Percentiles rank a stretch among this genome's conserved stretches.
Conservation (phyloP, 2,888 invertebrate species). For the Mythimna ferrago region DNA sequence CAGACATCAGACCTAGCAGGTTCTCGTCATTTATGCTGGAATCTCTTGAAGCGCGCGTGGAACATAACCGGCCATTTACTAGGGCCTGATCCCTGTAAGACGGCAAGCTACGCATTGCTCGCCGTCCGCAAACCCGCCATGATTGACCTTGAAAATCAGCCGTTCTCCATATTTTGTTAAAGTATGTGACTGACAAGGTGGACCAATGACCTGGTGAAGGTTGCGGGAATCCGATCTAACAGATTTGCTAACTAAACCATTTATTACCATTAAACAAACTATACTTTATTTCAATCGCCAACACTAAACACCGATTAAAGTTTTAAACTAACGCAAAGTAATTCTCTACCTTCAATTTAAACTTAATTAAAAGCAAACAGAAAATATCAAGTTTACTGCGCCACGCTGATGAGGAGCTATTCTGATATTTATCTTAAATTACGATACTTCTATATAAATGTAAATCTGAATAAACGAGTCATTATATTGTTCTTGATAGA, state of each 20-base stretch:
- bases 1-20: too few species aligned
- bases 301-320: slow-evolving; percentile 23
- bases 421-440: slow-evolving; percentile 38
- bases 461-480: slow-evolving; percentile 6
- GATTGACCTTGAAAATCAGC: too few species aligned
- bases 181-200: too few species aligned
- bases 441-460: neutral
- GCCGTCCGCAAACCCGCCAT: too few species aligned
- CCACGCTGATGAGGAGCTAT: neutral
- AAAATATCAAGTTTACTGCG: slow-evolving; percentile 40
- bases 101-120: too few species aligned
- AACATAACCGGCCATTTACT: too few species aligned
- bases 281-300: slow-evolving; percentile 11
- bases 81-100: too few species aligned
- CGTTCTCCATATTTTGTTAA: too few species aligned
- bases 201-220: too few species aligned
- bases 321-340: slow-evolving; percentile 37
- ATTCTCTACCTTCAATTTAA: slow-evolving; percentile 28
- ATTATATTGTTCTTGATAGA: neutral
- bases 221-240: too few species aligned
- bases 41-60: too few species aligned
- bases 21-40: too few species aligned
- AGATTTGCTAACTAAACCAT: neutral
- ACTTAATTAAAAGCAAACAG: slow-evolving; percentile 41
- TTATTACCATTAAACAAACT: slow-evolving; percentile 29